These are phyloP conservation scores for Halichondria panicea DNA, from an alignment of 37 sponge, comb jelly and placozoan genomes.

Conservation along the genomic window DNA sequence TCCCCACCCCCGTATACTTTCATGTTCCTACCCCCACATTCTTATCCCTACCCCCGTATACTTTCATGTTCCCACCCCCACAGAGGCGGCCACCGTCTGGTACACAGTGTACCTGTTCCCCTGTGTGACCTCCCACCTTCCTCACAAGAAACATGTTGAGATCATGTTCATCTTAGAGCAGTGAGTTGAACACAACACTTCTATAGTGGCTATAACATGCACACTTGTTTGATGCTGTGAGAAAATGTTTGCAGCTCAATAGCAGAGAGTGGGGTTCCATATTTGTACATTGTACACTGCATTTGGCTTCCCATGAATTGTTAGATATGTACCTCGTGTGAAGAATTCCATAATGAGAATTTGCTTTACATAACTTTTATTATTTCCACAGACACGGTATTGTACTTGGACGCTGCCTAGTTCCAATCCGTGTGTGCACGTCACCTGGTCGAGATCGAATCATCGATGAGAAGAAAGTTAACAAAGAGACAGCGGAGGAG, in stretches of 20 bases:
- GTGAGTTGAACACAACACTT: conserved; percentile 5
- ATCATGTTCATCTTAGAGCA: conserved; percentile 54
- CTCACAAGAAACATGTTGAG: conserved; percentile 34
- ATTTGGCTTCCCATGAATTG: no score
- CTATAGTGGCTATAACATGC: no score
- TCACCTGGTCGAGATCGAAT: conserved; percentile 63
- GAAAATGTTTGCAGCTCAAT: no score
- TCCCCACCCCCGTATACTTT: conserved; percentile 11
- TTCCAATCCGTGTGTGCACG: conserved; percentile 63
- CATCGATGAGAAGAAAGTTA: conserved; percentile 22
- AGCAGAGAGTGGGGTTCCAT: no score
- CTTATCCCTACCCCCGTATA: conserved; percentile 7
- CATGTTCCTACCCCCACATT: neutral
- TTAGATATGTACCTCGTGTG: no score
- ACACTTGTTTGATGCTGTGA: no score
- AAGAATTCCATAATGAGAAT: neutral
- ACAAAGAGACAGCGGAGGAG: conserved; percentile 6
- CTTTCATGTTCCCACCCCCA: neutral
- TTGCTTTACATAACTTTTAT: no score
- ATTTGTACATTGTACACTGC: no score
- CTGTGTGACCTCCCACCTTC: conserved; percentile 51
- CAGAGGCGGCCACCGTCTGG: conserved; percentile 4
- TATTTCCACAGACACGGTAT: neutral
- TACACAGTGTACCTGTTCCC: conserved; percentile 44
- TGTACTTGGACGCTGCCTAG: conserved; percentile 32